A percentile compares a stretch with the other conserved stretches of the same genome.
phyloP scores from a whole-genome alignment of 2,113 vertebrate genomes.

The Panthera leo region DNA sequence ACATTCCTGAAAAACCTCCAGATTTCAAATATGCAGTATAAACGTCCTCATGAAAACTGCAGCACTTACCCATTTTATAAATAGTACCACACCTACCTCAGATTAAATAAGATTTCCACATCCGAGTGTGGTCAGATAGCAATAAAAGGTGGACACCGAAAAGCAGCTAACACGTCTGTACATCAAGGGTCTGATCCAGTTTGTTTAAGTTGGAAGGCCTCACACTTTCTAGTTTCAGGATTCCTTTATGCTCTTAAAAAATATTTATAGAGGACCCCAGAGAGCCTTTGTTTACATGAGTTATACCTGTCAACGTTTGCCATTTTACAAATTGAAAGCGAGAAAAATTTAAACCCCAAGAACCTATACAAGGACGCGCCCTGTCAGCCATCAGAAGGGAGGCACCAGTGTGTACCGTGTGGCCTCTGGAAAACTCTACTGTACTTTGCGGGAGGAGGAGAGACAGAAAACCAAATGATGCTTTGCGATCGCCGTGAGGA shows the following conservation, averaged over 20 bases:
- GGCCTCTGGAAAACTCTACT: not conserved
- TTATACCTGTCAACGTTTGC: not conserved
- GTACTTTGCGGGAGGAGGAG: too few relatives aligned
- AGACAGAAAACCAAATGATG: not conserved
- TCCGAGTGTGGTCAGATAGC: constrained; percentile 69
- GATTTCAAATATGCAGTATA: constrained; percentile 87
- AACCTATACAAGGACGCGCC: not conserved
- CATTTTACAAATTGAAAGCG: not conserved
- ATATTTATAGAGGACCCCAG: not conserved
- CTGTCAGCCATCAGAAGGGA: not conserved
- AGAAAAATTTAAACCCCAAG: not conserved
- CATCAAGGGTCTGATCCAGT: not conserved
- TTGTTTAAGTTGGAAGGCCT: not conserved
- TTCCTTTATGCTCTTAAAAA: not conserved
- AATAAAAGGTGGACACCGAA: constrained; percentile 68
- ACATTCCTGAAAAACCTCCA: constrained; percentile 89
- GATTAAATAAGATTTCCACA: constrained; percentile 69
- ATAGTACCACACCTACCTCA: constrained; percentile 81
- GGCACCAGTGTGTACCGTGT: fast-evolving
- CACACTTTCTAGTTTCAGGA: not conserved
- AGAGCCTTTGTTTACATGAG: not conserved
- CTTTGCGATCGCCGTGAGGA: too few relatives aligned
- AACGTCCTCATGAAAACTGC: constrained; percentile 85
- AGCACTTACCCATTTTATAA: constrained; percentile 81
- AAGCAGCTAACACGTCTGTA: constrained; percentile 54